Evolutionary conservation across 2,888 invertebrate genomes (phyloP), one percentile per base, ranked within the genome.

Genomic region (Formica aserva): DNA sequence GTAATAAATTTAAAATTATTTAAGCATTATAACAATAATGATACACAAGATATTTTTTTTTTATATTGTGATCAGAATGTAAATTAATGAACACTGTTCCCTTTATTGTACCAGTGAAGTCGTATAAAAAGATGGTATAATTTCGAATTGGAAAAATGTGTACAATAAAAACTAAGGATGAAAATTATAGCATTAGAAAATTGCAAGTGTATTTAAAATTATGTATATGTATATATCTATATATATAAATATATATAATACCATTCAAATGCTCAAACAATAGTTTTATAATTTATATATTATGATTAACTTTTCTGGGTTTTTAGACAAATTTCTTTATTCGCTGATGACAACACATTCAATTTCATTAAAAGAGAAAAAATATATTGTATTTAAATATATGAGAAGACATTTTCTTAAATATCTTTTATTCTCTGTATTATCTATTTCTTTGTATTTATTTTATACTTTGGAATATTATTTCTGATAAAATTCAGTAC

Each of bases 11-110:
- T 29, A 62, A 78, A 84, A 76, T 26, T 29, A n/a, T 72, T 71
- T 82, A 67, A 69, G 71, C 48, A 78, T 62, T 41, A 62, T 29
- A 86, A 32, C 22, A n/a, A 65, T n/a, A 41, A 63, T 26, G 57
- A 32, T 48, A 60, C 18, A n/a, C 26, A 8, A 8, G 45, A 15
- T 1, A 22, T 22, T 57, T 66, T 45, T 63, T 60, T 65, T 60
- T 76, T 75, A n/a, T 41, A 78, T 71, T 48, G 55, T 41, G 13
- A 55, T 29, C 6, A 52, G 8, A 62, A n/a, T 15, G 78, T 74
- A 67, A 48, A 26, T 78, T 52, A 26, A 48, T 63, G 55, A 69
- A 81, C 63, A 63, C 6, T 62, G 57, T 48, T 48, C 18, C 52
- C 22, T 57, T 45, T 80, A 71, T 63, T 82, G 26, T 11, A 32